Evolutionary conservation across 2,797 vertebrate species (phyloP).

Genomic region (Hybognathus amarus): DNA sequence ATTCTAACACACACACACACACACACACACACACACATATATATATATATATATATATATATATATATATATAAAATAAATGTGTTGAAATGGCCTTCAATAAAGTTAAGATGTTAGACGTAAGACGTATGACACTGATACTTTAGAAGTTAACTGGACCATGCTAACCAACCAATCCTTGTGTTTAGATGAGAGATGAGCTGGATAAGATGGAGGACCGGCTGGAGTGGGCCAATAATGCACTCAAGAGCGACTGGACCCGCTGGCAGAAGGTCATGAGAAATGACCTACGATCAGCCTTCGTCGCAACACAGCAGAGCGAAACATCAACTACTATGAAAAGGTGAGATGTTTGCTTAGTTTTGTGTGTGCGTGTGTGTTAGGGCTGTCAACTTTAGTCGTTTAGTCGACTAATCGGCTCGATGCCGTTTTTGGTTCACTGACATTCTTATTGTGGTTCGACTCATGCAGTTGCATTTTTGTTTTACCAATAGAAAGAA

Average conservation of each 20-base stretch:
- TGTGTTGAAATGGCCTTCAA: background rate
- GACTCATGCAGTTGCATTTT: no score
- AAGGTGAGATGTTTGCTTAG: conserved; percentile 79
- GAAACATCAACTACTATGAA: conserved; percentile 88
- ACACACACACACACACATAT: no score
- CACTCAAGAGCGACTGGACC: conserved; percentile 89
- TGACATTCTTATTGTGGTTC: no score
- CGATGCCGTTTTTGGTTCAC: no score
- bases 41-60: no score
- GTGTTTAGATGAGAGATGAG: conserved; percentile 85
- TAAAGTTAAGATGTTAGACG: background rate
- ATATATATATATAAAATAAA: no score
- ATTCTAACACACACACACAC: no score
- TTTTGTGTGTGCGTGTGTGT: no score
- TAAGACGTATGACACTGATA: background rate
- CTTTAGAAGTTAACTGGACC: background rate
- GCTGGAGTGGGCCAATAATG: conserved; percentile 87
- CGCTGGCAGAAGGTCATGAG: conserved; percentile 88
- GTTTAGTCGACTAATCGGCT: no score
- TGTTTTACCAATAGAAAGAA: no score
- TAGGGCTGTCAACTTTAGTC: no score
- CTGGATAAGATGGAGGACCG: conserved; percentile 88
- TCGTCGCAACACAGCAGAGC: conserved; percentile 83
- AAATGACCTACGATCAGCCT: conserved; percentile 83
- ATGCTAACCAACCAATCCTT: conserved; percentile 1